These are phyloP conservation scores for Dinoponera quadriceps DNA, from an alignment of 1,140 invertebrate genomes.

Conservation along the genomic window DNA sequence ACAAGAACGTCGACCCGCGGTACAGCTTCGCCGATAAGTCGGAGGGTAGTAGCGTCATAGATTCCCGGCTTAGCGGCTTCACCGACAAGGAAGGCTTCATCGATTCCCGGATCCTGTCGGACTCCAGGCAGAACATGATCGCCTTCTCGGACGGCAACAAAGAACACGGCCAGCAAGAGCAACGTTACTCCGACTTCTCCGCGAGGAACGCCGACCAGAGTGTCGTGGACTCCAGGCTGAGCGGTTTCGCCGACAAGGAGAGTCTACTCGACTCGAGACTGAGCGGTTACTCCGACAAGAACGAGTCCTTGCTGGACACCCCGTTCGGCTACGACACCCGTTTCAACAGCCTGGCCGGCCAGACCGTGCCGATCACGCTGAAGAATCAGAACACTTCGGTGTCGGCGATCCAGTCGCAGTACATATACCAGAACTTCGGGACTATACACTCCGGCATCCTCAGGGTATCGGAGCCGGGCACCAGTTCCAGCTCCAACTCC, in stretches of 20 bases:
- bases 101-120: conserved; percentile 81
- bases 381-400: conserved; percentile 83
- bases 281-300: conserved; percentile 72
- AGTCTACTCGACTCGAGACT: conserved; percentile 71
- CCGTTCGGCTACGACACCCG: conserved; percentile 80
- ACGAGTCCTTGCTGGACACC: conserved; percentile 81
- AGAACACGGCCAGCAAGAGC: conserved; percentile 81
- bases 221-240: conserved; percentile 70
- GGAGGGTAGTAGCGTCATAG: conserved; percentile 81
- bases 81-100: conserved; percentile 84
- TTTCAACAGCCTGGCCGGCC: conserved; percentile 82
- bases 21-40: conserved; percentile 81
- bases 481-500: conserved; percentile 83
- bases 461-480: conserved; percentile 82
- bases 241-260: conserved; percentile 78
- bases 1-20: conserved; percentile 78
- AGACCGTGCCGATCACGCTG: conserved; percentile 85
- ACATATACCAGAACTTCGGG: conserved; percentile 84
- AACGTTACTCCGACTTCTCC: conserved; percentile 80
- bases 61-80: conserved; percentile 83
- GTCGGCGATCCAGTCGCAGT: conserved; percentile 81
- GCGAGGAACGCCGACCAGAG: conserved; percentile 54
- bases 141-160: conserved; percentile 83
- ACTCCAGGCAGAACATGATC: conserved; percentile 83
- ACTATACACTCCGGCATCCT: conserved; percentile 85